Percentiles rank a stretch among this genome's conserved stretches.
Conservation (phyloP, 1,140 invertebrate genomes). For the Metopolophium dirhodum region DNA sequence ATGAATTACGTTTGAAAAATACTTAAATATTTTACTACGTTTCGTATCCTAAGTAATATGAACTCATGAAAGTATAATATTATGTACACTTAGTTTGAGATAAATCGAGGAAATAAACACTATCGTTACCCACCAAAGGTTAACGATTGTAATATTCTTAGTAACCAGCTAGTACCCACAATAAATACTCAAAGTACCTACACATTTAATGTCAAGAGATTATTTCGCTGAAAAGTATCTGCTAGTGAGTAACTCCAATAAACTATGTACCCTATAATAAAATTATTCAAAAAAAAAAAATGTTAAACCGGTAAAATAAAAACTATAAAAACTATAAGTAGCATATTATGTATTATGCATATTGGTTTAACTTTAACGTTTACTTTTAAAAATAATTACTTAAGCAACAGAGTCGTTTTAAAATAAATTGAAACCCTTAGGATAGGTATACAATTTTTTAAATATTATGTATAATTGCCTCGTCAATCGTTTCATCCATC, state of each 20-base stretch:
- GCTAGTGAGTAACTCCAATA: neutral
- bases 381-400: neutral
- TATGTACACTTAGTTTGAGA: conserved; percentile 6
- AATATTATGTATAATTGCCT: neutral
- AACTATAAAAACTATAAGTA: neutral
- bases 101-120: neutral
- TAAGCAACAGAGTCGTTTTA: neutral
- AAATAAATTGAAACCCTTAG: neutral
- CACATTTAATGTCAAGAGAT: conserved; percentile 5
- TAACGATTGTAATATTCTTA: conserved; percentile 1
- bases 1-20: conserved; percentile 2
- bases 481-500: neutral
- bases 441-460: neutral
- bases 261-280: neutral
- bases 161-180: neutral
- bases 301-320: neutral
- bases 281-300: neutral
- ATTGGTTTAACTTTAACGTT: neutral
- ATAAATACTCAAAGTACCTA: conserved; percentile 1
- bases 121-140: neutral
- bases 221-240: neutral
- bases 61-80: neutral
- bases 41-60: neutral
- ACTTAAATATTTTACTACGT: neutral
- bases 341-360: neutral